A percentile compares a stretch with the other conserved stretches of the same genome.
phyloP scores from a whole-genome alignment of 2,113 vertebrate genomes.

The Etia nguti region DNA sequence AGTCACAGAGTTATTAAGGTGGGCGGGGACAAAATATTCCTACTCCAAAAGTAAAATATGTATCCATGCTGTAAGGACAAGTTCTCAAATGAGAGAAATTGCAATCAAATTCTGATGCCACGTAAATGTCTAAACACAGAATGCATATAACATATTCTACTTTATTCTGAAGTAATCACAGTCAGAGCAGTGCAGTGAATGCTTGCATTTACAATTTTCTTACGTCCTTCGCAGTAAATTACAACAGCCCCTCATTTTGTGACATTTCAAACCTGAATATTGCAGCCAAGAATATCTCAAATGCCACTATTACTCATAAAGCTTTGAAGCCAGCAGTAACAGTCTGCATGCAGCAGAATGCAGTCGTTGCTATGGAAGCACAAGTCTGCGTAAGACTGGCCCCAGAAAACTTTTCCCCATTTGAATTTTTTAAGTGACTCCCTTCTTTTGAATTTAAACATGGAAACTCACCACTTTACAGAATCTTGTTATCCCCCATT shows the following conservation, averaged over 20 bases:
- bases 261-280: background rate
- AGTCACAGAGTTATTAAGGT: background rate
- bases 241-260: background rate
- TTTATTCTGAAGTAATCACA: background rate
- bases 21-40: background rate
- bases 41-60: background rate
- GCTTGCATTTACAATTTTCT: background rate
- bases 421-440: background rate
- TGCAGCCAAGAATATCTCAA: background rate
- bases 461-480: background rate
- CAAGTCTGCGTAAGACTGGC: background rate
- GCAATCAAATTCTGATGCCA: background rate
- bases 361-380: slow-evolving; percentile 1
- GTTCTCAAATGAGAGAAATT: background rate
- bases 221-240: background rate
- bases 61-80: background rate
- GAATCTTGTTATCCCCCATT: background rate
- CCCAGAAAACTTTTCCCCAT: background rate
- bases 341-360: background rate
- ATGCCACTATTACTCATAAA: background rate
- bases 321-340: background rate
- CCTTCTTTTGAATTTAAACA: background rate
- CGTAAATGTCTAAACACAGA: background rate
- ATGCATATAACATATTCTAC: background rate
- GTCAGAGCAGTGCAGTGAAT: background rate